Base-by-base conservation (phyloP, 1,140 invertebrate genomes). In the Drosophila rhopaloa region DNA sequence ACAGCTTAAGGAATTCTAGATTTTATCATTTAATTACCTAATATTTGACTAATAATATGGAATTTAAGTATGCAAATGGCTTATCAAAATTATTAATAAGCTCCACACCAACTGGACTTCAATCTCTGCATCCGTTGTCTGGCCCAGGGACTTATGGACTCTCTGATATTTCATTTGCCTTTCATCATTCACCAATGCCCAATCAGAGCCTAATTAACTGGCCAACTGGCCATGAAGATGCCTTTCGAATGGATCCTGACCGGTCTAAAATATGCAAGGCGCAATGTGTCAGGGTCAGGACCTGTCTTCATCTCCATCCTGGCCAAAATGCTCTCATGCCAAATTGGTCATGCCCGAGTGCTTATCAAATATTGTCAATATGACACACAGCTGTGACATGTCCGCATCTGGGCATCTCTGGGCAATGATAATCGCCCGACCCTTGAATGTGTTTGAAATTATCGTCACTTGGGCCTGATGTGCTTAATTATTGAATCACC, bases 141-240 rank as follows among this genome's bases (percentile, higher is more conserved):
- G 32, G 53, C 8, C 58, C 7, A 16, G 67, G 40, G 47, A 48
- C 35, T 50, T 46, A 51, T 59, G 38, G 46, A 51, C 63, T 56
- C 70, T 68, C 16, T 41, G 35, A 57, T 59, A 41, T 24, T 35
- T 46, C 44, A 81, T 74, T 77, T 70, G 56, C 43, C 60, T 76
- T 63, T 71, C 40, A 60, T 46, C 41, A 66, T 60, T 71, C 40
- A 38, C 48, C 35, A 61, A 27, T 55, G 66, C 38, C 83, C 77
- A 85, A 82, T 79, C 76, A 81, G 68, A 41, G 75, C 71, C 79
- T 81, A 83, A 86, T 86, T 86, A 86, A 67, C 83, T 62, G 78
- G 60, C 71, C 79, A 83, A 88, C 62, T 56, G 53, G 72, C 63
- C 76, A 65, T 86, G 65, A 85, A 86, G 80, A 75, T 60, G 78